A percentile compares a stretch with the other conserved stretches of the same genome.
Conservation (phyloP, 2,797 vertebrate species). For the Myripristis murdjan region DNA sequence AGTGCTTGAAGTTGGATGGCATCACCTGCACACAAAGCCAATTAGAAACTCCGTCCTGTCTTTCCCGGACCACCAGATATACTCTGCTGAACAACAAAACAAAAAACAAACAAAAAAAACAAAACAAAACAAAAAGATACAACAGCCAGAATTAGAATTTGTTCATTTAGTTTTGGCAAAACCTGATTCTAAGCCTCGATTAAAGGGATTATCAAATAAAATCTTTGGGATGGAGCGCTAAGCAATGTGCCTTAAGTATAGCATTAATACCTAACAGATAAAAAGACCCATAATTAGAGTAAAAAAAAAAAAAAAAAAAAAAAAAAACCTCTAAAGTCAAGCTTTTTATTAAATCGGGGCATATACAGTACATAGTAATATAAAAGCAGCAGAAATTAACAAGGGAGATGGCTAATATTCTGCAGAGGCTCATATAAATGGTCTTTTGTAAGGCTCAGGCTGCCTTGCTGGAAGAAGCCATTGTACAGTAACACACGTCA, state of each 20-base stretch:
- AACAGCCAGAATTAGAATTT: slow-evolving; percentile 48
- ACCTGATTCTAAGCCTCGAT: background rate
- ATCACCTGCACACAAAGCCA: slow-evolving; percentile 94
- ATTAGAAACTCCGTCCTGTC: slow-evolving; percentile 96
- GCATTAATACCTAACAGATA: background rate
- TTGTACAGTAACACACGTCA: slow-evolving; percentile 17
- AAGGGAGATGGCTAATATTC: background rate
- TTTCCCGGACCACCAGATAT: slow-evolving; percentile 96
- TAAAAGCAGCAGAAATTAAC: background rate
- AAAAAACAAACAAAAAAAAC: too few species aligned
- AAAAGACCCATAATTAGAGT: too few species aligned
- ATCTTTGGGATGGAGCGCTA: slow-evolving; percentile 4
- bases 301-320: too few species aligned
- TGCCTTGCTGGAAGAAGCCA: slow-evolving; percentile 18
- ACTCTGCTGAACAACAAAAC: slow-evolving; percentile 82
- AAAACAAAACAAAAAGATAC: slow-evolving; percentile 20
- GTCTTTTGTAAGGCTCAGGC: slow-evolving; percentile 6
- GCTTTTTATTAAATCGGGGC: background rate
- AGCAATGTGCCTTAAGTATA: background rate
- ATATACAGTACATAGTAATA: slow-evolving; percentile 5
- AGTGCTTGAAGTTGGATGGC: slow-evolving; percentile 93
- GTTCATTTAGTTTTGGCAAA: background rate
- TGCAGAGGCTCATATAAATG: background rate
- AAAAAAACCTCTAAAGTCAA: too few species aligned
- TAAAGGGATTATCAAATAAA: background rate